Conservation (phyloP, 2,797 vertebrate genomes). For the Schizothorax lantsangensis region DNA sequence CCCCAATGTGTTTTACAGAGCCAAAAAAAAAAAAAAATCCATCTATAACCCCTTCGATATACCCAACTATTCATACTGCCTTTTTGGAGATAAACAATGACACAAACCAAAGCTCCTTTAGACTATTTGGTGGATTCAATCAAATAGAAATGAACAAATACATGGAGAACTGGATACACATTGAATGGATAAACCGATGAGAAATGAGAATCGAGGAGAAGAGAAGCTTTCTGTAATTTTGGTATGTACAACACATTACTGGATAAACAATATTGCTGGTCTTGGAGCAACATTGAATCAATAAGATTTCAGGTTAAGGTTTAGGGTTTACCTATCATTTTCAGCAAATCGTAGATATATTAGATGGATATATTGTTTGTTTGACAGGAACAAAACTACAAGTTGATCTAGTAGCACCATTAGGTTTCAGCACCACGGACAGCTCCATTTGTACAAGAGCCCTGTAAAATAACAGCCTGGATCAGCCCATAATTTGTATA, state of each 20-base stretch:
- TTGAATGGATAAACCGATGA: not conserved
- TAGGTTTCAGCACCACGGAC: conserved; percentile 31
- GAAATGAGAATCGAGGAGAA: conserved; percentile 17
- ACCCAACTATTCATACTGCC: not conserved
- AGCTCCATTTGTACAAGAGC: not conserved
- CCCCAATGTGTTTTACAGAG: not conserved
- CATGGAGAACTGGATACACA: not conserved
- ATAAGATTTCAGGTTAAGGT: not conserved
- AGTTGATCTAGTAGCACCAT: too few relatives aligned
- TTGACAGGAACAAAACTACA: not conserved
- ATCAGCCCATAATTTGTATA: not conserved
- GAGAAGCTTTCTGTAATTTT: not conserved
- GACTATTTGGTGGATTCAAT: not conserved
- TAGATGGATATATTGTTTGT: not conserved
- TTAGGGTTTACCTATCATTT: not conserved
- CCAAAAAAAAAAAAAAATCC: not conserved
- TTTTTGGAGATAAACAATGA: conserved; percentile 22
- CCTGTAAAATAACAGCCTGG: not conserved
- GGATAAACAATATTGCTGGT: not conserved
- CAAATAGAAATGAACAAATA: conserved; percentile 4
- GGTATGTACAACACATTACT: not conserved
- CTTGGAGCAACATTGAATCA: not conserved
- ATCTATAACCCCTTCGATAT: conserved; percentile 2
- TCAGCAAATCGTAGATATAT: not conserved
- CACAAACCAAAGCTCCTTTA: conserved; percentile 6